These are phyloP conservation scores for Toxotes chatareus DNA, from an alignment of 2,113 vertebrate genomes.

Conservation along the genomic window DNA sequence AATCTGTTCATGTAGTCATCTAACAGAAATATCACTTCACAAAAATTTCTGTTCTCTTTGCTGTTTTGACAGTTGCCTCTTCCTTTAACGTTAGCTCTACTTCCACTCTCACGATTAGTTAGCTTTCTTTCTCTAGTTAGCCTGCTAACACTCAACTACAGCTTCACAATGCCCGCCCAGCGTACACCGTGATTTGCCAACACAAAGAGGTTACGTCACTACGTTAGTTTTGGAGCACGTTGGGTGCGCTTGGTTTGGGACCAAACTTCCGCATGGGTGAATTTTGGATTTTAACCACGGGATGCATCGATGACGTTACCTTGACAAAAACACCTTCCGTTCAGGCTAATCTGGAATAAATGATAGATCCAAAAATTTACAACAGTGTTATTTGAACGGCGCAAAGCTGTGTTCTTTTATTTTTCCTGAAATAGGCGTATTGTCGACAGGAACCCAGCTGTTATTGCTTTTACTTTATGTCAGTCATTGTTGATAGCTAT, in stretches of 20 bases:
- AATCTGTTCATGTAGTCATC: slow-evolving; percentile 51
- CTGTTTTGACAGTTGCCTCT: slow-evolving; percentile 78
- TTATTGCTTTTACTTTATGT: not conserved
- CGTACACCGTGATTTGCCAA: slow-evolving; percentile 73
- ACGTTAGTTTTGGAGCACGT: slow-evolving; percentile 41
- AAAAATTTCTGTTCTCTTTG: slow-evolving; percentile 53
- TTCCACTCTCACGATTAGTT: slow-evolving; percentile 82
- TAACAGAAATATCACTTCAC: slow-evolving; percentile 36
- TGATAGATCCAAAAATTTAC: not conserved
- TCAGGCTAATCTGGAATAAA: not conserved
- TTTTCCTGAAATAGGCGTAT: not conserved
- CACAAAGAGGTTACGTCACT: slow-evolving; percentile 64
- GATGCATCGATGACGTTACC: not conserved
- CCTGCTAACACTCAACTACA: slow-evolving; percentile 79
- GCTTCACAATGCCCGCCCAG: slow-evolving; percentile 82
- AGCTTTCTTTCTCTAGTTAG: slow-evolving; percentile 83
- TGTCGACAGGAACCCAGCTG: rapidly evolving
- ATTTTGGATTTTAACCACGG: not conserved
- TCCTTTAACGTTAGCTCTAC: slow-evolving; percentile 72
- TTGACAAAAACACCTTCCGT: not conserved
- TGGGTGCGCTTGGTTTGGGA: slow-evolving; percentile 39
- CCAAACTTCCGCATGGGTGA: slow-evolving; percentile 12
- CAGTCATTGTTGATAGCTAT: slow-evolving; percentile 2
- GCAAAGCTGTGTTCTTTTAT: slow-evolving; percentile 1
- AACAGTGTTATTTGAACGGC: slow-evolving; percentile 42